Conservation (phyloP, 2,888 invertebrate species). For the Calliphora vomitoria region DNA sequence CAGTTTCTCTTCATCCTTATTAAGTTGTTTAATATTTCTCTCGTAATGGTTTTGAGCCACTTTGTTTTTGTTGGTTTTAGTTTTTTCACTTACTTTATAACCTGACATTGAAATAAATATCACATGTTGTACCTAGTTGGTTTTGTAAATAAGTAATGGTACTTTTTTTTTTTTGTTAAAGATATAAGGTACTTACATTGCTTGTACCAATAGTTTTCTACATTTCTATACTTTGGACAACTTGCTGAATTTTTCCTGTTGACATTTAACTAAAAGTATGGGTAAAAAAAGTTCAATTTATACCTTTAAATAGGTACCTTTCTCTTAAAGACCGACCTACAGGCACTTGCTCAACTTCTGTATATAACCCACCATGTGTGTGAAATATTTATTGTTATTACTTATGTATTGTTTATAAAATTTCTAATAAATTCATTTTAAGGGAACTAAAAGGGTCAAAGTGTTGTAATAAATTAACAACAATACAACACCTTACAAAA, state of each 20-base stretch:
- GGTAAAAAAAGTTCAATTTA: too few species aligned
- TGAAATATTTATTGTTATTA: background rate
- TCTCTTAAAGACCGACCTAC: too few species aligned
- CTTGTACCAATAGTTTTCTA: too few species aligned
- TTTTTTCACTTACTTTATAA: slow-evolving; percentile 10
- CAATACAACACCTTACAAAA: background rate
- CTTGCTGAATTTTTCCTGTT: too few species aligned
- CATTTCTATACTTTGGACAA: too few species aligned
- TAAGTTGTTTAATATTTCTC: slow-evolving; percentile 43
- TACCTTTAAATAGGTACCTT: too few species aligned
- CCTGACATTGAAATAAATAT: slow-evolving; percentile 35
- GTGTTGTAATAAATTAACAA: background rate
- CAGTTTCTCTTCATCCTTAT: slow-evolving; percentile 31
- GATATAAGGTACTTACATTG: too few species aligned
- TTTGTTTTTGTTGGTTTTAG: background rate
- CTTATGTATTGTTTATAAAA: background rate
- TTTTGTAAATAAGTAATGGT: too few species aligned
- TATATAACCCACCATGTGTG: too few species aligned
- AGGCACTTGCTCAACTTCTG: too few species aligned
- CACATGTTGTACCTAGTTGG: background rate
- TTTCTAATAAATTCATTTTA: background rate
- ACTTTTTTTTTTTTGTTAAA: too few species aligned
- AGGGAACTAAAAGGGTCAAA: background rate
- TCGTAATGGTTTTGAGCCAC: slow-evolving; percentile 15
- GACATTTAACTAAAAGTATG: too few species aligned